A percentile compares a stretch with the other conserved stretches of the same genome.
phyloP scores from a whole-genome alignment of 2,888 invertebrate species.

The Mystacides longicornis region DNA sequence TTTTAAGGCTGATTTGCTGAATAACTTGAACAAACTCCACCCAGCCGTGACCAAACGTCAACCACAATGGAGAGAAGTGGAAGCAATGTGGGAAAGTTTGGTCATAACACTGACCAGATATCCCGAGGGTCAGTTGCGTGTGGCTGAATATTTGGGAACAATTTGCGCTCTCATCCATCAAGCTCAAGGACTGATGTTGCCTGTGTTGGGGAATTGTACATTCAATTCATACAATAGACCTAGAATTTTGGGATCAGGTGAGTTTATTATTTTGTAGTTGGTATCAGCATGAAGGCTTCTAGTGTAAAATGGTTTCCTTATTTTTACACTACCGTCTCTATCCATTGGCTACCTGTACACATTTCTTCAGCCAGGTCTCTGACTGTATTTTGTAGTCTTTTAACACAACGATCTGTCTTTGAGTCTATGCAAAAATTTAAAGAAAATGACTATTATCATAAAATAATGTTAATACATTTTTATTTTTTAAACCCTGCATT shows the following conservation, averaged over 20 bases:
- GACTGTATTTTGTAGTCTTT: too few species aligned
- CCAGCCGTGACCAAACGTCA: constrained; percentile 45
- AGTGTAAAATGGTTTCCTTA: too few species aligned
- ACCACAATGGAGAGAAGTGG: constrained; percentile 47
- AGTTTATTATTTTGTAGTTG: neutral
- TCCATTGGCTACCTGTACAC: too few species aligned
- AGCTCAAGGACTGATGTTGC: constrained; percentile 36
- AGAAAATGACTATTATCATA: too few species aligned
- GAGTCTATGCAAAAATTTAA: too few species aligned
- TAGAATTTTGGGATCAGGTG: constrained; percentile 45
- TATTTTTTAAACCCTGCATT: too few species aligned
- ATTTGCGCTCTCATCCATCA: constrained; percentile 27
- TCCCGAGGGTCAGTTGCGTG: constrained; percentile 46
- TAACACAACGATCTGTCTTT: too few species aligned
- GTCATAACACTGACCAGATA: constrained; percentile 44
- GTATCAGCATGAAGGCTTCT: too few species aligned
- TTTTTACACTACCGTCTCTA: too few species aligned
- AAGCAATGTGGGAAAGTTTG: constrained; percentile 47
- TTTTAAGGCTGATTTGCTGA: constrained; percentile 41
- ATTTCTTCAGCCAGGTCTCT: too few species aligned
- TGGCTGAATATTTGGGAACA: constrained; percentile 40
- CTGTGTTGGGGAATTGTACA: constrained; percentile 48
- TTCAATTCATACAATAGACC: constrained; percentile 48
- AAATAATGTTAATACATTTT: too few species aligned
- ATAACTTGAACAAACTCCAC: constrained; percentile 42